Evolutionary conservation across 2,797 vertebrate species (phyloP).

Genomic region (Apodemus agrarius): DNA sequence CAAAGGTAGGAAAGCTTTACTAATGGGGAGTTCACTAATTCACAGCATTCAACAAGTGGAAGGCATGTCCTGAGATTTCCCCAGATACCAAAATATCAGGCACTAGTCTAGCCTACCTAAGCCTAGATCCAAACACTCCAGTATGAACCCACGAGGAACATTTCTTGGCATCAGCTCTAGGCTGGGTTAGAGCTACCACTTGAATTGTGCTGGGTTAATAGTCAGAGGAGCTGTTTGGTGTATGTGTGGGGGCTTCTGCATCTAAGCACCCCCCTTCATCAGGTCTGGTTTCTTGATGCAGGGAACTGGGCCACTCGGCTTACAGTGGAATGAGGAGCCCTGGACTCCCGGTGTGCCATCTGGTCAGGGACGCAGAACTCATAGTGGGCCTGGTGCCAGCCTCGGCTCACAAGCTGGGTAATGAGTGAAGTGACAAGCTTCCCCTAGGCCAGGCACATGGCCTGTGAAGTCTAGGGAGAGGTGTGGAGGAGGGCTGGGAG

Average conservation of each 20-base stretch:
- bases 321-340: background rate
- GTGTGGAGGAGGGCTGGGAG: background rate
- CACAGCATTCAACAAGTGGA: too few species aligned
- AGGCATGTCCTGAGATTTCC: too few species aligned
- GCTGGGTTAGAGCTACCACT: background rate
- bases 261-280: fast-evolving
- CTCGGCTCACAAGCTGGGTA: background rate
- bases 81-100: fast-evolving
- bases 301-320: background rate
- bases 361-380: background rate
- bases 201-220: fast-evolving
- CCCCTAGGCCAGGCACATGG: background rate
- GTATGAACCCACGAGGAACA: background rate
- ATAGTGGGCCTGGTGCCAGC: background rate
- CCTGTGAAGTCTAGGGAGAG: background rate
- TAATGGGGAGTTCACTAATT: background rate
- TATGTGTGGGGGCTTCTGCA: background rate
- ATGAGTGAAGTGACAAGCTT: slow-evolving; percentile 1
- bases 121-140: background rate
- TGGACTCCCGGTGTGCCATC: background rate
- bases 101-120: background rate
- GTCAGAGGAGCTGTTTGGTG: background rate
- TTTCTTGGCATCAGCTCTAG: background rate
- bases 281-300: background rate
- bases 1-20: background rate